Conservation (phyloP, 2,113 vertebrate species). For the Trematocara stigmaticum region DNA sequence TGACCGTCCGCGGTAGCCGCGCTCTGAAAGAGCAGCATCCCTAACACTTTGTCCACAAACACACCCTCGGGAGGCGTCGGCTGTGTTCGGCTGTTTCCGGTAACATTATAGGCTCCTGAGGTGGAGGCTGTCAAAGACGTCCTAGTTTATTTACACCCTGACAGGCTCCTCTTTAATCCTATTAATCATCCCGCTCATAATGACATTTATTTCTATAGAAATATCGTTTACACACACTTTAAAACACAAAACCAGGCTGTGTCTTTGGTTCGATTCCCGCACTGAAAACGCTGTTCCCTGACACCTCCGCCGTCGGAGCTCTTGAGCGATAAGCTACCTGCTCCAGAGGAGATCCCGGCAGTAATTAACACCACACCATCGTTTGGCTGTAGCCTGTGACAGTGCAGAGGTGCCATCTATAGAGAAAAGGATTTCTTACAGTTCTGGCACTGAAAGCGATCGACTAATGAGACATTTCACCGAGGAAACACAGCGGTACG, state of each 20-base stretch:
- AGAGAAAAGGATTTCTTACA: not conserved
- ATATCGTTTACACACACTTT: not conserved
- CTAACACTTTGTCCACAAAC: not conserved
- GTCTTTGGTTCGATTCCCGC: not conserved
- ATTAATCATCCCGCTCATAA: not conserved
- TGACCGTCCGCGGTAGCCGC: not conserved
- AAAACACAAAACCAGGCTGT: not conserved
- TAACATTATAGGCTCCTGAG: not conserved
- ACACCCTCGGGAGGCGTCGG: slow-evolving; percentile 9
- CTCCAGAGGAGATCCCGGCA: not conserved
- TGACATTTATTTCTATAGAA: not conserved
- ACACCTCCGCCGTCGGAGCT: not conserved
- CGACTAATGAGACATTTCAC: not conserved
- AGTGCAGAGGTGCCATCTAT: not conserved
- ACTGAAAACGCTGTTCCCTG: not conserved
- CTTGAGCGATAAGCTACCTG: not conserved
- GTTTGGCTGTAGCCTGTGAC: not conserved
- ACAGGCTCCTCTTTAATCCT: not conserved
- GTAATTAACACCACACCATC: not conserved
- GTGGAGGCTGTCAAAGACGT: not conserved
- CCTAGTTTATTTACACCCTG: not conserved
- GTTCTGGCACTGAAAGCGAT: not conserved
- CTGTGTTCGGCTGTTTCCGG: slow-evolving; percentile 23
- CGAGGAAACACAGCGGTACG: not conserved
- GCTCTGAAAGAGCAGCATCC: not conserved